phyloP scores from a whole-genome alignment of 2,888 invertebrate genomes.

The Netelia melanura region DNA sequence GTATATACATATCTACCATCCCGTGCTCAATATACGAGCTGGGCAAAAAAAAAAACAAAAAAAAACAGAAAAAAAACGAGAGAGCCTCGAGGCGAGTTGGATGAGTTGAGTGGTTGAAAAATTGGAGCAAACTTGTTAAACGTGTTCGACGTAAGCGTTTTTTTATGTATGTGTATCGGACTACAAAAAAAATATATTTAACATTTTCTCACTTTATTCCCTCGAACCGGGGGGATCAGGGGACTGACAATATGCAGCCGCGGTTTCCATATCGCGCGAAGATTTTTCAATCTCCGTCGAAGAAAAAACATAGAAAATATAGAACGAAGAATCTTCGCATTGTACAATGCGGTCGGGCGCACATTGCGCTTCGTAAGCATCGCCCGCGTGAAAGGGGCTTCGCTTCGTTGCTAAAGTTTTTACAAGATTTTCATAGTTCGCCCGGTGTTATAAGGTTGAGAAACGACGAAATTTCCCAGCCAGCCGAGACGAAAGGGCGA shows the following conservation, averaged over 20 bases:
- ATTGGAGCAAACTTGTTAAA: slow-evolving; percentile 45
- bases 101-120: slow-evolving; percentile 47
- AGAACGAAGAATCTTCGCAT: slow-evolving; percentile 5
- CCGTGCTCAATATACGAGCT: background rate
- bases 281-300: slow-evolving; percentile 30
- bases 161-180: background rate
- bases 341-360: background rate
- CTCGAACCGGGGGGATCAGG: slow-evolving; percentile 11
- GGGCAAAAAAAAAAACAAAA: slow-evolving; percentile 9
- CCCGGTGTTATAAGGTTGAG: slow-evolving; percentile 66
- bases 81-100: slow-evolving; percentile 24
- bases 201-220: background rate
- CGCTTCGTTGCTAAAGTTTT: slow-evolving; percentile 76
- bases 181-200: background rate
- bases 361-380: background rate
- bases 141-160: slow-evolving; percentile 6
- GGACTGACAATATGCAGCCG: background rate
- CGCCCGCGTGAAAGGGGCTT: background rate
- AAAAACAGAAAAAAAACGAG: background rate
- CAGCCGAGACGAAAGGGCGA: background rate
- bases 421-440: slow-evolving; percentile 75
- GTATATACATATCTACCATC: background rate
- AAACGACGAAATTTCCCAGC: background rate
- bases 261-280: background rate
- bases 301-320: background rate